Conservation (phyloP, 2,888 invertebrate genomes). For the Acanthacorydalis orientalis region DNA sequence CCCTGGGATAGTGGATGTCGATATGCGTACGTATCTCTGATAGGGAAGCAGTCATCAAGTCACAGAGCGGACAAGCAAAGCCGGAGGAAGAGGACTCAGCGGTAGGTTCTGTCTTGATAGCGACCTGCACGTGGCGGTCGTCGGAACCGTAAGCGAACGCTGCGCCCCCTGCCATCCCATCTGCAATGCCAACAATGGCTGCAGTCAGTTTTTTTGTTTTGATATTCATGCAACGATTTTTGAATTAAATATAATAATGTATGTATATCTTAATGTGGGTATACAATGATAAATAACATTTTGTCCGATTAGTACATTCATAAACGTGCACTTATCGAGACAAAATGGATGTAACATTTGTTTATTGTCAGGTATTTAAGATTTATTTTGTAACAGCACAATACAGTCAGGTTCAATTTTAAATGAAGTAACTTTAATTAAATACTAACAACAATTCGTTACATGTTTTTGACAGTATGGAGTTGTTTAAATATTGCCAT, state of each 20-base stretch:
- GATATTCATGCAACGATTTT: neutral
- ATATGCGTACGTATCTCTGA: constrained; percentile 56
- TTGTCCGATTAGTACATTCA: no score
- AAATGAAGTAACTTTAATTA: no score
- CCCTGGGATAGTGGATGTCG: constrained; percentile 69
- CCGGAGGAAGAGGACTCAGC: constrained; percentile 22
- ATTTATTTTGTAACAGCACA: neutral
- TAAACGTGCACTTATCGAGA: no score
- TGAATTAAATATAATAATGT: no score
- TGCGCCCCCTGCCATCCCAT: constrained; percentile 22
- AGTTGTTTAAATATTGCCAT: no score
- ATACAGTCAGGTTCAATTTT: no score
- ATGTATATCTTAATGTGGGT: no score
- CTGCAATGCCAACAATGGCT: constrained; percentile 40
- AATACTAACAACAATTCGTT: no score
- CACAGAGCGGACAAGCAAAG: constrained; percentile 54
- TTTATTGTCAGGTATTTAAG: neutral
- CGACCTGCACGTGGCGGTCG: constrained; percentile 20
- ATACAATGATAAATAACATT: no score
- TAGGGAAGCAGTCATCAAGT: constrained; percentile 43
- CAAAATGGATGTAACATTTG: no score
- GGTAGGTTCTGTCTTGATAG: constrained; percentile 13
- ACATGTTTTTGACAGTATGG: no score
- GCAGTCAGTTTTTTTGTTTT: constrained; percentile 19
- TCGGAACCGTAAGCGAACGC: constrained; percentile 4